Evolutionary conservation across 2,888 invertebrate genomes (phyloP), one percentile per base, ranked within the genome.

Genomic region (Orthonevra nobilis): DNA sequence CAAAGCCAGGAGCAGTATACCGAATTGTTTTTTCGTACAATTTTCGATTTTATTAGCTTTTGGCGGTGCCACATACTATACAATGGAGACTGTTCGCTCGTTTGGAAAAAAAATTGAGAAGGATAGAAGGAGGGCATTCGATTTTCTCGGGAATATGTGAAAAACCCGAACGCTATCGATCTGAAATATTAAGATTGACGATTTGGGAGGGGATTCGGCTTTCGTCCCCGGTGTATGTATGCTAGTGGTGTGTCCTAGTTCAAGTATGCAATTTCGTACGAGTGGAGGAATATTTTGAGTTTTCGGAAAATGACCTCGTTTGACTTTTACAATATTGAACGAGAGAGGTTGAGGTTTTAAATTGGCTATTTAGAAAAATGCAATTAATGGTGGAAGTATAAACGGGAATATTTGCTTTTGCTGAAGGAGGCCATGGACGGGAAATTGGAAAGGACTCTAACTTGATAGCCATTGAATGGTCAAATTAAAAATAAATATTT

Each of bases 131-230:
- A 38, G 48, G 68, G 68, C 56, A 36, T 42, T 64, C 52, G 42
- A 40, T 58, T 50, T 58, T 26, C 50, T 54, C 26, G 40, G 40
- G 26, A 50, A 73, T 58, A 79, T 48, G 73, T 79, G 66, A 72
- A 72, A 79, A 79, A 79, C 73, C 73, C 60, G 79, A 60, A 79
- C 72, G 70, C 66, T 30, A 79, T 79, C 66, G 79, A 73, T 73
- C 73, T 73, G 72, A 72, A 60, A 72, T 79, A 79, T 79, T 79
- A 66, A 79, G 72, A 79, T 79, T 72, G 79, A 79, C 73, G 79
- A 79, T 72, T 72, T 72, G 48, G 36, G 34, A 40, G 64, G 19
- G 23, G 58, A 56, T 20, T 48, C n/a, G 19, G 10, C 9, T 19
- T 28, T 60, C n/a, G n/a, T n/a, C n/a, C n/a, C n/a, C n/a, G 23